Base-by-base conservation (phyloP, 2,888 invertebrate genomes). In the Itoplectis maculator region DNA sequence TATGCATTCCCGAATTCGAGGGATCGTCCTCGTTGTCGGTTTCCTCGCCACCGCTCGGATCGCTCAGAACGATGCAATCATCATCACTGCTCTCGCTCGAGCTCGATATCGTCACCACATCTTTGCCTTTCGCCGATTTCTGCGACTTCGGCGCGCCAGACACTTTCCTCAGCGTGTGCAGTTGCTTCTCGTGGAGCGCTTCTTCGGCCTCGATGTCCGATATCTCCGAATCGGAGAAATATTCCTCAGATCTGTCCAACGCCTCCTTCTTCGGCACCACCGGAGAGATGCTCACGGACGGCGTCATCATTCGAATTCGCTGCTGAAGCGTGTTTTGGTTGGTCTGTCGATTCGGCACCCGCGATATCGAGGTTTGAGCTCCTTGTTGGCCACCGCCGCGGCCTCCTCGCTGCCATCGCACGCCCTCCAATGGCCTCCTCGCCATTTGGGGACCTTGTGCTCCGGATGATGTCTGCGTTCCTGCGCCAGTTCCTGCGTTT, bases 1-100 rank as follows among this genome's bases (percentile, higher is more conserved):
- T 98, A 92, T 99, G 99, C 93, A 97, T 95, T 56, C 97, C 98
- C 86, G 98, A 98, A 92, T 98, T 98, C 84, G 96, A 95, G 0
- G 97, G 96, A 93, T 99, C 99, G 85, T 97, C 97, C 83, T 96
- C 96, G 61, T 94, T 95, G 87, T 96, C 96, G n/a, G 96, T 96
- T 86, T 96, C 96, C 61, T 96, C 96, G 29, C 95, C 96, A 84
- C 96, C 96, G 88, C 96, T 97, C 4, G 96, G 96, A 91, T 97
- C 97, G 4, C 97, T 97, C 47, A 98, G 94, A 88, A 98, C 96
- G 88, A 97, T 97, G 91, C 98, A 97, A 90, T 98, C 97, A 91
- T 97, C 96, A 87, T 97, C 97, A 35, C 96, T 96, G 68, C 95
- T 94, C 13, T 95, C 95, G 88, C 95, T 95, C 87, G 95, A 95